These are phyloP conservation scores for Willowsia nigromaculata DNA, from an alignment of 2,888 invertebrate species.

Conservation along the genomic window DNA sequence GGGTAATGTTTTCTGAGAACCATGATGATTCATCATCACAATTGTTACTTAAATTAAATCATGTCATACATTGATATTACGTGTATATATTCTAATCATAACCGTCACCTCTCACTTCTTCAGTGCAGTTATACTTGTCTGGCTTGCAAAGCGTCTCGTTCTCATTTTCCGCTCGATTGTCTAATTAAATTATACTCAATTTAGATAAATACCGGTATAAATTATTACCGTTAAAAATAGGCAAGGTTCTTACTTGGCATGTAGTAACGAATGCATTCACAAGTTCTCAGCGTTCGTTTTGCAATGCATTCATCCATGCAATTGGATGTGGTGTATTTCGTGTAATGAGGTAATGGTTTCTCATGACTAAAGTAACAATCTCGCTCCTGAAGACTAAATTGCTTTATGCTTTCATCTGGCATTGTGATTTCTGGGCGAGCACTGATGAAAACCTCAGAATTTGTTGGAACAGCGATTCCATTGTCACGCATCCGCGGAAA, in stretches of 20 bases:
- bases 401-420: slow-evolving; percentile 67
- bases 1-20: too few species aligned
- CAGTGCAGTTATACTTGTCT: neutral
- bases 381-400: too few species aligned
- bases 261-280: slow-evolving; percentile 73
- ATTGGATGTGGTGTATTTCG: slow-evolving; percentile 74
- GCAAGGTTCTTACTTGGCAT: slow-evolving; percentile 77
- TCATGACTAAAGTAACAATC: slow-evolving; percentile 74
- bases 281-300: slow-evolving; percentile 52
- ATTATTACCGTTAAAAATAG: too few species aligned
- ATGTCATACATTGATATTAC: too few species aligned
- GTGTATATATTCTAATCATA: neutral
- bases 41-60: too few species aligned
- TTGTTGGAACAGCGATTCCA: slow-evolving; percentile 62
- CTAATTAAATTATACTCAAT: too few species aligned
- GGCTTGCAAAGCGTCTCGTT: neutral
- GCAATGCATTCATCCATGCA: slow-evolving; percentile 77
- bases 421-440: slow-evolving; percentile 69
- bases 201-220: too few species aligned
- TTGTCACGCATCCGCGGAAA: slow-evolving; percentile 65
- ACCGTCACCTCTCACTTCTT: slow-evolving; percentile 68
- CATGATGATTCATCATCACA: too few species aligned
- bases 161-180: too few species aligned
- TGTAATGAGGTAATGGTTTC: slow-evolving; percentile 60
- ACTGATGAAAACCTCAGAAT: slow-evolving; percentile 44